These are phyloP conservation scores for Cataglyphis altisquamis DNA, from an alignment of 2,888 invertebrate genomes.

Conservation along the genomic window DNA sequence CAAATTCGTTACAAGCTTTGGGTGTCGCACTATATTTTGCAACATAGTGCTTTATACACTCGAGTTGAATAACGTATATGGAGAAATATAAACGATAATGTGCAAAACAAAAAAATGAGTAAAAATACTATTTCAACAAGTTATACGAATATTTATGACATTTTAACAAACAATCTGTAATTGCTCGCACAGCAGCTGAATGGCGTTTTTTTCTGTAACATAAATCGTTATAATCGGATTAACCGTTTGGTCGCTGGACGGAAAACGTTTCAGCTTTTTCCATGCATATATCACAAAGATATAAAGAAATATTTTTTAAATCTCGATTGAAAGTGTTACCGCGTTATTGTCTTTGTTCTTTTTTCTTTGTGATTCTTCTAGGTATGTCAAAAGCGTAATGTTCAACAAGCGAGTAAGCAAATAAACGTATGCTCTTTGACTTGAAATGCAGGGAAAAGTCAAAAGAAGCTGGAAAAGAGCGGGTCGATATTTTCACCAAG, in stretches of 20 bases:
- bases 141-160: not conserved
- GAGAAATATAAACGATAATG: not conserved
- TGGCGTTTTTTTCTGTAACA: not conserved
- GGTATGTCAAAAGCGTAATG: not conserved
- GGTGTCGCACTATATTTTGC: constrained; percentile 35
- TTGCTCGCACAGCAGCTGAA: not conserved
- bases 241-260: not conserved
- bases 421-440: constrained; percentile 23
- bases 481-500: constrained; percentile 45
- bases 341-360: constrained; percentile 2
- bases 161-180: constrained; percentile 11
- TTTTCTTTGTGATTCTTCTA: not conserved
- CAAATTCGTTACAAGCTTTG: constrained; percentile 46
- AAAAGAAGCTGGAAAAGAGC: not conserved
- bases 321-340: not conserved
- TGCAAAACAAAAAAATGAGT: not conserved
- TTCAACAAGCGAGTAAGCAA: constrained; percentile 11
- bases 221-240: constrained; percentile 22
- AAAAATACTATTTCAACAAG: constrained; percentile 11
- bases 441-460: constrained; percentile 17
- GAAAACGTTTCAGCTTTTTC: not conserved
- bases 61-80: not conserved
- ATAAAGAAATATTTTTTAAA: constrained; percentile 11
- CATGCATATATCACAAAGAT: not conserved
- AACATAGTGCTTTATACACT: constrained; percentile 37